Percentiles rank a stretch among this genome's conserved stretches.
These are phyloP conservation scores for Cyanoderma ruficeps DNA, from an alignment of 2,113 vertebrate genomes.

Conservation along the genomic window DNA sequence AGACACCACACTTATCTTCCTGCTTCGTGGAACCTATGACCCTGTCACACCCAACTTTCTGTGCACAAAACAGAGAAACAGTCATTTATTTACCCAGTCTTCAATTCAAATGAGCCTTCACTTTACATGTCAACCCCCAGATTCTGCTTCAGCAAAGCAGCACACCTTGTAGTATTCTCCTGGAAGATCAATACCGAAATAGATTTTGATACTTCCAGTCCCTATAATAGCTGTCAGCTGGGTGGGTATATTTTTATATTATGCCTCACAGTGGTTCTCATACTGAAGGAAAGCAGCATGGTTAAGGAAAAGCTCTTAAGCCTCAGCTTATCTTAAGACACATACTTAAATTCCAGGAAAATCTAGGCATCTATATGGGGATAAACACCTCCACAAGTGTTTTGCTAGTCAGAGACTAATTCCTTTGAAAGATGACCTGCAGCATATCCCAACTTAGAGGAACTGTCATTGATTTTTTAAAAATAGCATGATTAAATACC, in stretches of 20 bases:
- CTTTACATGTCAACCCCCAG: not conserved
- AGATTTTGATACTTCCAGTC: not conserved
- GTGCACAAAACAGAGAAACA: slow-evolving; percentile 16
- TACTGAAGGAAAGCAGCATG: not conserved
- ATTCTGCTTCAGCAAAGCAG: not conserved
- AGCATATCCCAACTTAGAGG: not conserved
- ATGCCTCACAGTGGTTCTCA: not conserved
- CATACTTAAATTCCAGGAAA: not conserved
- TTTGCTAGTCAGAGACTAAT: not conserved
- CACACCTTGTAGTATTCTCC: not conserved
- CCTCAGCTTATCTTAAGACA: slow-evolving; percentile 2
- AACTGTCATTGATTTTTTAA: slow-evolving; percentile 22
- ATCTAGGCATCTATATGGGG: not conserved
- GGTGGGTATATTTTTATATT: not conserved
- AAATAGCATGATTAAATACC: not conserved
- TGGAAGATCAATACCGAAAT: not conserved
- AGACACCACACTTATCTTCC: slow-evolving; percentile 96
- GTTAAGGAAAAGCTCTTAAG: slow-evolving; percentile 9
- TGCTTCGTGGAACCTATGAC: slow-evolving; percentile 90
- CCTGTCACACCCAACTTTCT: slow-evolving; percentile 98
- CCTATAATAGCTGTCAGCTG: not conserved
- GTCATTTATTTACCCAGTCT: not conserved
- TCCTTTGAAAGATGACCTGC: not conserved
- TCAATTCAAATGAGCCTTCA: not conserved
- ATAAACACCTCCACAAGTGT: not conserved